These are phyloP conservation scores for Tipula vernalis DNA, from an alignment of 2,888 invertebrate genomes.

Conservation along the genomic window DNA sequence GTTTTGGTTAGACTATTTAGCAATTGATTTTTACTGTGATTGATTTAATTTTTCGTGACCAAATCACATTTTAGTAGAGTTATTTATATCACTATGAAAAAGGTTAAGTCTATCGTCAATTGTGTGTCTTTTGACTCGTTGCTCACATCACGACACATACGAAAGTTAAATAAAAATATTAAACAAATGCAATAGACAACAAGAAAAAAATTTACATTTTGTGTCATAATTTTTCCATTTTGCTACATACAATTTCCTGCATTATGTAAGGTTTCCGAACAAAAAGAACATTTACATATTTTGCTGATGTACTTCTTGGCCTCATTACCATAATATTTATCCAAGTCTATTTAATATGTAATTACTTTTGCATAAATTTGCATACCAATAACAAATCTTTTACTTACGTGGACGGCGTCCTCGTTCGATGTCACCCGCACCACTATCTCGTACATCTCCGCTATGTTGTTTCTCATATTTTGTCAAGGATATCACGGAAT, in stretches of 20 bases:
- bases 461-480: conserved; percentile 45
- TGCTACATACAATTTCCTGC: background rate
- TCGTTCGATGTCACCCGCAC: conserved; percentile 39
- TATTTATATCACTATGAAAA: too few relatives aligned
- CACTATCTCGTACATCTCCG: conserved; percentile 43
- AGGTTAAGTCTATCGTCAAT: too few relatives aligned
- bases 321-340: background rate
- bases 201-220: background rate
- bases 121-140: background rate
- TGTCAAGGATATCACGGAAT: conserved; percentile 82
- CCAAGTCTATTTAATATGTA: background rate
- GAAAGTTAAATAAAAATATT: background rate
- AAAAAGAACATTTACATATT: background rate
- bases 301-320: background rate
- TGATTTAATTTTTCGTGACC: too few relatives aligned
- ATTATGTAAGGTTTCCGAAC: background rate
- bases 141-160: background rate
- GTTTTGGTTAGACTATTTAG: too few relatives aligned
- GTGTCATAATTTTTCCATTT: background rate
- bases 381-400: background rate
- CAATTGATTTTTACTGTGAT: too few relatives aligned
- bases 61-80: too few relatives aligned
- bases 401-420: conserved; percentile 36
- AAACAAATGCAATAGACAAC: background rate
- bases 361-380: too few relatives aligned